Percentiles rank a stretch among this genome's conserved stretches.
Conservation (phyloP, 2,888 invertebrate genomes). For the Nudaria mundana region DNA sequence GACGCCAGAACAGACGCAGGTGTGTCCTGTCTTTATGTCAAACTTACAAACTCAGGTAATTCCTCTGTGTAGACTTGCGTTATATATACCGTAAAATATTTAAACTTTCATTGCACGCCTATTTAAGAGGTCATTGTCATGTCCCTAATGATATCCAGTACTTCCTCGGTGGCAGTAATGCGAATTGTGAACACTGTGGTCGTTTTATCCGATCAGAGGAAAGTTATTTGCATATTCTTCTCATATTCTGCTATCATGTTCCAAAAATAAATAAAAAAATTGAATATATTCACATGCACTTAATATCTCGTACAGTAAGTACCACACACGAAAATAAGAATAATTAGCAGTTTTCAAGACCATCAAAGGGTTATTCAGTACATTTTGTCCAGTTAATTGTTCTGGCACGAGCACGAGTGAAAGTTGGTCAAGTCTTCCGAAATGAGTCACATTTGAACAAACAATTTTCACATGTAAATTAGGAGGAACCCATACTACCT, state of each 20-base stretch:
- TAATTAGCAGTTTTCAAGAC: constrained; percentile 6
- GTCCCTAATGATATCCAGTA: constrained; percentile 45
- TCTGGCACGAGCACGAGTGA: constrained; percentile 62
- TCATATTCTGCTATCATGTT: constrained; percentile 20
- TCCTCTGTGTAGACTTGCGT: constrained; percentile 13
- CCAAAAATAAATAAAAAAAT: too few relatives aligned
- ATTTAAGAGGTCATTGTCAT: constrained; percentile 46
- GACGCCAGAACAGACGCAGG: constrained; percentile 54
- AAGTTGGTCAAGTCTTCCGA: constrained; percentile 65
- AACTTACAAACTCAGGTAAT: constrained; percentile 40
- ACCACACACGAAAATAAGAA: constrained; percentile 3
- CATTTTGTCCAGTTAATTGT: constrained; percentile 52
- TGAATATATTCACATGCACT: too few relatives aligned
- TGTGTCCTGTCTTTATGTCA: constrained; percentile 50
- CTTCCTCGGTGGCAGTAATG: constrained; percentile 50
- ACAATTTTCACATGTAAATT: constrained; percentile 71
- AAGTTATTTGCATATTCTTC: constrained; percentile 54
- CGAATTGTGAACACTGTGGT: constrained; percentile 55
- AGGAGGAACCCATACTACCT: constrained; percentile 48
- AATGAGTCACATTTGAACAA: constrained; percentile 70
- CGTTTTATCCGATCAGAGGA: constrained; percentile 51
- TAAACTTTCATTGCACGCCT: constrained; percentile 32
- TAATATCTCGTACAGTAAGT: too few relatives aligned
- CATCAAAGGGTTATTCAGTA: constrained; percentile 36
- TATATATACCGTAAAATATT: constrained; percentile 29